Conservation (phyloP, 2,888 invertebrate species). For the Drosophila borealis region DNA sequence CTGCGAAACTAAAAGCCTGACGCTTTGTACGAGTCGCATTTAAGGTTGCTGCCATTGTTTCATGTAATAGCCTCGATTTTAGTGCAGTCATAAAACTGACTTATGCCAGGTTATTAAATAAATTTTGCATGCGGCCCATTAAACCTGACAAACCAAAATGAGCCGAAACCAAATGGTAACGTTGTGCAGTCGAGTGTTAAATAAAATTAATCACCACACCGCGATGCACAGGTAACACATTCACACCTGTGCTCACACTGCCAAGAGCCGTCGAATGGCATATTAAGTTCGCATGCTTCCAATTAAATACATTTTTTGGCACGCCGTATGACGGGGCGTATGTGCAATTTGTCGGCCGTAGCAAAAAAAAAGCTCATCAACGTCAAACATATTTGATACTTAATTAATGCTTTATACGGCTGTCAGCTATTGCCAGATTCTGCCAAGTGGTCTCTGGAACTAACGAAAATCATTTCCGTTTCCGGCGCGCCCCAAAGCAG, state of each 20-base stretch:
- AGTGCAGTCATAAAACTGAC: slow-evolving; percentile 58
- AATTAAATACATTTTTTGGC: slow-evolving; percentile 21
- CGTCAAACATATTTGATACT: slow-evolving; percentile 29
- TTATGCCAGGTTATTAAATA: slow-evolving; percentile 70
- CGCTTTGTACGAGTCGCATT: not conserved
- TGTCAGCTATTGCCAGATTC: slow-evolving; percentile 40
- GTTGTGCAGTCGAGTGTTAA: slow-evolving; percentile 46
- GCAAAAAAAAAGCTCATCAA: slow-evolving; percentile 28
- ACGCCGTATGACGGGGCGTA: slow-evolving; percentile 39
- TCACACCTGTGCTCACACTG: slow-evolving; percentile 31
- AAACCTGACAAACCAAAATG: slow-evolving; percentile 44
- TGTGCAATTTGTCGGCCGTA: slow-evolving; percentile 17
- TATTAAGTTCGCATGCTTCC: slow-evolving; percentile 11
- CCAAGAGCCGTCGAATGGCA: slow-evolving; percentile 19
- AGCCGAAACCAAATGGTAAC: slow-evolving; percentile 21
- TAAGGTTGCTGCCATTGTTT: not conserved
- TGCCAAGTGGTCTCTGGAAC: slow-evolving; percentile 2
- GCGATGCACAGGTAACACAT: slow-evolving; percentile 26
- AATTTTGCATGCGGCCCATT: slow-evolving; percentile 74
- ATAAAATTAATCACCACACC: slow-evolving; percentile 55
- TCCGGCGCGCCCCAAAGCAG: slow-evolving; percentile 37
- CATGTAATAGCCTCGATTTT: slow-evolving; percentile 44
- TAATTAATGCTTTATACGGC: slow-evolving; percentile 63
- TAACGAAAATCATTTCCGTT: slow-evolving; percentile 49
- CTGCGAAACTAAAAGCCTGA: not conserved